Evolutionary conservation across 2,113 vertebrate species (phyloP).

Genomic region (Upupa epops): DNA sequence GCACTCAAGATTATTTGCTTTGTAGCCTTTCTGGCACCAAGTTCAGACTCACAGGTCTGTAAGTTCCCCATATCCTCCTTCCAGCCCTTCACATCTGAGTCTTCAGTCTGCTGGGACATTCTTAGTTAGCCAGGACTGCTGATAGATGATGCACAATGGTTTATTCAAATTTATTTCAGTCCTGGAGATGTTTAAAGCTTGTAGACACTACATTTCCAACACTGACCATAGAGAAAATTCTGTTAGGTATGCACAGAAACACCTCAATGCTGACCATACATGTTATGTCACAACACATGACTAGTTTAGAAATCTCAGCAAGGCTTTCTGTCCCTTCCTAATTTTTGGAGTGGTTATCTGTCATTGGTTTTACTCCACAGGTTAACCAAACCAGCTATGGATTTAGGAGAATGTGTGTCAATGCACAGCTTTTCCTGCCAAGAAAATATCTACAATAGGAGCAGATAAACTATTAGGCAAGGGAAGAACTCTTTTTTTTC

Average conservation of each 20-base stretch:
- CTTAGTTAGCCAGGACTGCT: too few species aligned
- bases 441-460: neutral
- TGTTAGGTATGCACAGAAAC: accelerated
- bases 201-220: neutral
- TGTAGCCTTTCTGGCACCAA: too few species aligned
- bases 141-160: too few species aligned
- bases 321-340: neutral
- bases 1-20: too few species aligned
- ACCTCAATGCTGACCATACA: neutral
- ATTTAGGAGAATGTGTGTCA: neutral
- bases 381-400: neutral
- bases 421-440: neutral
- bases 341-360: neutral
- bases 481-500: neutral
- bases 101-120: too few species aligned
- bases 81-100: too few species aligned
- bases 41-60: too few species aligned
- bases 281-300: neutral
- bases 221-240: neutral
- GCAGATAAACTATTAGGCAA: neutral
- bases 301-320: neutral
- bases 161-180: neutral
- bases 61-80: too few species aligned
- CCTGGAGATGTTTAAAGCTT: neutral
- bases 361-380: neutral